These are phyloP conservation scores for Biston betularia DNA, from an alignment of 2,888 invertebrate species.

Conservation along the genomic window DNA sequence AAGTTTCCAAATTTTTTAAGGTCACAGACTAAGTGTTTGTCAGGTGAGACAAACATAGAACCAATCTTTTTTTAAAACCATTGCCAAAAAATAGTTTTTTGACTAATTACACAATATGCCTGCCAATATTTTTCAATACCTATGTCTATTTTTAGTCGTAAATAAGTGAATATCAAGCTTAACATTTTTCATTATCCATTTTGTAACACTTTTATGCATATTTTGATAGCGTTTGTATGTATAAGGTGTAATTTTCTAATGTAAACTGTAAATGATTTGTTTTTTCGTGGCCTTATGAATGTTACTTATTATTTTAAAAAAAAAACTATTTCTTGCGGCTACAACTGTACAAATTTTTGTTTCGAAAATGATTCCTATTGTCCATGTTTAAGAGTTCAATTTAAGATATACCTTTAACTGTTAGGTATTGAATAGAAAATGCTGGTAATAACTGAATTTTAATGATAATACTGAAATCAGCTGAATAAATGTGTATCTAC, in stretches of 20 bases:
- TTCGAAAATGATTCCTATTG: conserved; percentile 16
- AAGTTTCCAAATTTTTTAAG: too few species aligned
- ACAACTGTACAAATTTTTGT: conserved; percentile 22
- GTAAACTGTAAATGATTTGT: conserved; percentile 45
- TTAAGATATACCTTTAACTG: conserved; percentile 22
- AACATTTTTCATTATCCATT: conserved; percentile 20
- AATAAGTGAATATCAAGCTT: conserved; percentile 1
- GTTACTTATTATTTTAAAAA: conserved; percentile 46
- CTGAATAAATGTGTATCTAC: conserved; percentile 9
- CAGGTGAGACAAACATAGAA: too few species aligned
- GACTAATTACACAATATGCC: too few species aligned
- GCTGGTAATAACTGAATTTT: neutral
- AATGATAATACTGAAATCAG: conserved; percentile 2
- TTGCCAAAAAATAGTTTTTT: too few species aligned
- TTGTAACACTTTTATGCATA: conserved; percentile 28
- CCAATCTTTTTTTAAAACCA: too few species aligned
- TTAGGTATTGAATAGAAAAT: conserved; percentile 5
- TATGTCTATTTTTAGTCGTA: too few species aligned
- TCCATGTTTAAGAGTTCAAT: conserved; percentile 22
- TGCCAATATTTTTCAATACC: too few species aligned
- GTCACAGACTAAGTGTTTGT: too few species aligned
- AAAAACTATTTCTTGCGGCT: conserved; percentile 44
- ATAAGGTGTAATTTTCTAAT: conserved; percentile 38
- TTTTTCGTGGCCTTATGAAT: conserved; percentile 60
- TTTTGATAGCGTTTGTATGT: conserved; percentile 41